Percentiles rank a stretch among this genome's conserved stretches.
phyloP scores from a whole-genome alignment of 2,888 invertebrate species.

The Keiferia lycopersicella region DNA sequence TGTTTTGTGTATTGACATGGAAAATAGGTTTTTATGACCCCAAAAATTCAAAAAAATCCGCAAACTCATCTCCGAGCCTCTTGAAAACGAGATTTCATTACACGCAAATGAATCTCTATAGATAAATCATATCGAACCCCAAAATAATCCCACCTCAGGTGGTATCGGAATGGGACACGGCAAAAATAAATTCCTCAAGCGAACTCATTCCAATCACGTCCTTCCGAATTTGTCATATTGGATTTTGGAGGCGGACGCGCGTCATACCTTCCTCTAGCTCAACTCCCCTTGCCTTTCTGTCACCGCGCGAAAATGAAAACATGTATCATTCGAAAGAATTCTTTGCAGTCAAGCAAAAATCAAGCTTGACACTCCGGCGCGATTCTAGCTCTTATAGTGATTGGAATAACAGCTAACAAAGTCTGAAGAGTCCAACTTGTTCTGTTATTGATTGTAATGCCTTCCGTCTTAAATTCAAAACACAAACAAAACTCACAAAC shows the following conservation, averaged over 20 bases:
- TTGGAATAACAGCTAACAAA: background rate
- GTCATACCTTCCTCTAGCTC: slow-evolving; percentile 57
- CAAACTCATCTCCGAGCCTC: background rate
- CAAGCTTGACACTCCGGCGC: background rate
- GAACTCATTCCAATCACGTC: slow-evolving; percentile 78
- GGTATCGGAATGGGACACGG: slow-evolving; percentile 40
- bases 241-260: slow-evolving; percentile 72
- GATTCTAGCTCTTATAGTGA: background rate
- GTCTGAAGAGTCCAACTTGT: background rate
- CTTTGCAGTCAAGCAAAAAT: slow-evolving; percentile 30
- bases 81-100: slow-evolving; percentile 12
- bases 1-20: background rate
- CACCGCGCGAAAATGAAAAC: slow-evolving; percentile 76
- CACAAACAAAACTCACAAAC: background rate
- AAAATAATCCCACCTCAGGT: slow-evolving; percentile 24
- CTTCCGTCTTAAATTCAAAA: slow-evolving; percentile 44
- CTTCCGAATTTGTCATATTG: slow-evolving; percentile 81
- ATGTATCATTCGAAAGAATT: slow-evolving; percentile 57
- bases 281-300: slow-evolving; percentile 62
- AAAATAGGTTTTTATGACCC: background rate
- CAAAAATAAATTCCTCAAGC: slow-evolving; percentile 67
- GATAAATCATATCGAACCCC: slow-evolving; percentile 15
- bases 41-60: background rate
- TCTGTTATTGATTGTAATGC: slow-evolving; percentile 32
- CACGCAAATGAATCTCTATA: slow-evolving; percentile 23